Evolutionary conservation across 1,140 invertebrate genomes (phyloP).

Genomic region (Agrypnia vestita): DNA sequence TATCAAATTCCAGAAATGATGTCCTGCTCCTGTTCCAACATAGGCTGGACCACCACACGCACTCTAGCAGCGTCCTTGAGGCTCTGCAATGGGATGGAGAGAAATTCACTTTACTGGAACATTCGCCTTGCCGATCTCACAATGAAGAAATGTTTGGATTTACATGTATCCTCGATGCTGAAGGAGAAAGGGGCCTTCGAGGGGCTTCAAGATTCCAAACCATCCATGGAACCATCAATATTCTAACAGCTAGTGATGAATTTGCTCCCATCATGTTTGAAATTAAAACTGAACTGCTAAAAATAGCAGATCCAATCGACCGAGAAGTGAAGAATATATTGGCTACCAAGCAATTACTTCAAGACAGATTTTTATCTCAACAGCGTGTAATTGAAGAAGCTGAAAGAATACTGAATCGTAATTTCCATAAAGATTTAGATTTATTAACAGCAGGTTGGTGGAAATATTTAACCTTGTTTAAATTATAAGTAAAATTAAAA

Average conservation of each 20-base stretch:
- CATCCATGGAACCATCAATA: slow-evolving; percentile 22
- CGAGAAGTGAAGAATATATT: slow-evolving; percentile 49
- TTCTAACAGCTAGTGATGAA: slow-evolving; percentile 57
- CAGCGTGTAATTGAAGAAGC: slow-evolving; percentile 48
- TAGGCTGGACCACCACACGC: slow-evolving; percentile 65
- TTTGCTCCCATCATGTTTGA: slow-evolving; percentile 55
- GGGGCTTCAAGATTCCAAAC: slow-evolving; percentile 45
- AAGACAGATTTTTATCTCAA: slow-evolving; percentile 51
- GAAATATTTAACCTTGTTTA: slow-evolving; percentile 12
- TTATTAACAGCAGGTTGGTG: slow-evolving; percentile 54
- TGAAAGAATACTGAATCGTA: slow-evolving; percentile 23
- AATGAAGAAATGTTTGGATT: slow-evolving; percentile 58
- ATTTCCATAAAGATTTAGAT: slow-evolving; percentile 44
- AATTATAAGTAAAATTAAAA: slow-evolving; percentile 5
- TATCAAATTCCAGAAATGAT: slow-evolving; percentile 65
- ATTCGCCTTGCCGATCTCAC: slow-evolving; percentile 51
- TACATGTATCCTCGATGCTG: slow-evolving; percentile 55
- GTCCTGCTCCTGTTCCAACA: slow-evolving; percentile 72
- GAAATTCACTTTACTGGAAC: slow-evolving; percentile 65
- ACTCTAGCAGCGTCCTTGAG: slow-evolving; percentile 68
- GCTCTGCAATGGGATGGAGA: slow-evolving; percentile 70
- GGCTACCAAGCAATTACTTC: slow-evolving; percentile 22
- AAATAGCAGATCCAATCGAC: slow-evolving; percentile 46
- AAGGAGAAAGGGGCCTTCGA: slow-evolving; percentile 54
- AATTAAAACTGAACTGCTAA: slow-evolving; percentile 53